Evolutionary conservation across 1,140 invertebrate species (phyloP).

Genomic region (Drosophila grimshawi): DNA sequence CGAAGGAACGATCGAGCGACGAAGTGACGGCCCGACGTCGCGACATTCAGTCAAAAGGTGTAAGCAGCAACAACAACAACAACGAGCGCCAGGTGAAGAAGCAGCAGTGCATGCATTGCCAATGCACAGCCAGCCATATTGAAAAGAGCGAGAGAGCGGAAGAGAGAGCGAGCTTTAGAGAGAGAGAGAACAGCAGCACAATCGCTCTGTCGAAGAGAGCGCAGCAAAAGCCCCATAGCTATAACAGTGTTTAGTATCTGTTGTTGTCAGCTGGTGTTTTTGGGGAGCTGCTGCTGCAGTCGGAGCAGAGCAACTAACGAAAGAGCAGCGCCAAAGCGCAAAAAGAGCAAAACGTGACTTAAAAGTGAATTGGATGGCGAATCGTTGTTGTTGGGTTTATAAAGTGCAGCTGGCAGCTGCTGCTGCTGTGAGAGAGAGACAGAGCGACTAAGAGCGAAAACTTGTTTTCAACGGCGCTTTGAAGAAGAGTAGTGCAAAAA

Average conservation of each 20-base stretch:
- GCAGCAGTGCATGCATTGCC: conserved; percentile 62
- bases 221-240: conserved; percentile 63
- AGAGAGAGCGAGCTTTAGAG: conserved; percentile 16
- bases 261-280: conserved; percentile 72
- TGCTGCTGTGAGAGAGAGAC: conserved; percentile 37
- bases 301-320: neutral
- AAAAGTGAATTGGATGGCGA: conserved; percentile 78
- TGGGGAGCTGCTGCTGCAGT: conserved; percentile 19
- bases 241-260: conserved; percentile 74
- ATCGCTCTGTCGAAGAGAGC: conserved; percentile 12
- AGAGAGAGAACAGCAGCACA: conserved; percentile 5
- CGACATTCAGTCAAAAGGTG: conserved; percentile 61
- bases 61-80: conserved; percentile 53
- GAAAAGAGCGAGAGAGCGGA: conserved; percentile 48
- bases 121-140: conserved; percentile 72
- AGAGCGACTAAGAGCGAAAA: conserved; percentile 45
- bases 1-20: conserved; percentile 38
- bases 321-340: conserved; percentile 52
- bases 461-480: conserved; percentile 80
- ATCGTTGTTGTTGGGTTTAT: conserved; percentile 53
- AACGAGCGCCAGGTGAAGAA: conserved; percentile 76
- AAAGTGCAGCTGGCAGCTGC: conserved; percentile 78
- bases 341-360: conserved; percentile 83
- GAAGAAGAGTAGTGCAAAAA: conserved; percentile 74
- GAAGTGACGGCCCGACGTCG: conserved; percentile 29